Percentiles rank a stretch among this genome's conserved stretches.
These are phyloP conservation scores for Carlito syrichta DNA, from an alignment of 2,113 vertebrate species.

Conservation along the genomic window DNA sequence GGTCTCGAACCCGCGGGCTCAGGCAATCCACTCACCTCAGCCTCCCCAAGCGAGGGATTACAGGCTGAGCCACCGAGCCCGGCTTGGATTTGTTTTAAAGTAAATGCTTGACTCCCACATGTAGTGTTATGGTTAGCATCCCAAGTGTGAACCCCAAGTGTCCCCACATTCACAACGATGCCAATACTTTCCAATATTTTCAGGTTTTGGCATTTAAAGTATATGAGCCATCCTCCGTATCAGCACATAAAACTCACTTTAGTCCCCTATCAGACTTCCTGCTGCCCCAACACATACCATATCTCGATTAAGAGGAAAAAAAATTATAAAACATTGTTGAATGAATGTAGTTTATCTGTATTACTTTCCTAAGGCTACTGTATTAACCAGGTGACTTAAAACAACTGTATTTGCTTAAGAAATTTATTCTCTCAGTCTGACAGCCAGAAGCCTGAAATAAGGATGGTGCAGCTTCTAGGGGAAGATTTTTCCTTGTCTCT, in stretches of 20 bases:
- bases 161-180: neutral
- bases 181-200: neutral
- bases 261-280: neutral
- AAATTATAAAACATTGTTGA: neutral
- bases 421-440: neutral
- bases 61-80: no score
- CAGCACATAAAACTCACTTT: neutral
- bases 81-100: neutral
- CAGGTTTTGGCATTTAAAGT: neutral
- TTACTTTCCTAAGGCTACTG: neutral
- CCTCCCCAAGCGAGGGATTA: no score
- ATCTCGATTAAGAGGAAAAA: neutral
- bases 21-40: no score
- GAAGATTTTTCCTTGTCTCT: neutral
- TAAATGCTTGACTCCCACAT: neutral
- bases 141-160: neutral
- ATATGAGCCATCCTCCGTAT: neutral
- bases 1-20: no score
- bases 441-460: neutral
- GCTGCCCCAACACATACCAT: neutral
- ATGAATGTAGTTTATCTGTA: neutral
- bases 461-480: neutral
- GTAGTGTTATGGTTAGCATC: neutral
- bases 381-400: neutral
- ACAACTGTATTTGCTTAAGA: no score